A percentile compares a stretch with the other conserved stretches of the same genome.
Evolutionary conservation across 2,797 vertebrate genomes (phyloP).

Genomic region (Enteromius fasciolatus): DNA sequence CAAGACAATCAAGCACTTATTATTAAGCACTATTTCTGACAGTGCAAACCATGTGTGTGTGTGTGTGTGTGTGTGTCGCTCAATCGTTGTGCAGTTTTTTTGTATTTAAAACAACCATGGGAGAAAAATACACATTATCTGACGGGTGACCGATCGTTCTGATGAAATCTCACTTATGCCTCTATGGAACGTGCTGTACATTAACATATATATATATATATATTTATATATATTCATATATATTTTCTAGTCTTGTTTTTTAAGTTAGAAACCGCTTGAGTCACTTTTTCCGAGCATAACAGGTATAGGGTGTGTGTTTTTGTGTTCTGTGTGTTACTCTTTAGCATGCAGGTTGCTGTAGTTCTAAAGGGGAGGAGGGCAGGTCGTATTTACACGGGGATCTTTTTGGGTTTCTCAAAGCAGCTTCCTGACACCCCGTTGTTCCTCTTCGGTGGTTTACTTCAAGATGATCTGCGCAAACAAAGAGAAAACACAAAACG

Average conservation of each 20-base stretch:
- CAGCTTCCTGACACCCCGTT: constrained; percentile 87
- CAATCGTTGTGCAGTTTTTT: constrained; percentile 63
- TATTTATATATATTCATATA: constrained; percentile 3
- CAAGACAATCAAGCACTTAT: constrained; percentile 68
- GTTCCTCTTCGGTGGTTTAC: constrained; percentile 86
- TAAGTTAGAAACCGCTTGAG: constrained; percentile 47
- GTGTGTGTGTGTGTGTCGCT: background rate
- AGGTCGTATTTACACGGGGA: constrained; percentile 98
- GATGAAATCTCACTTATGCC: constrained; percentile 60
- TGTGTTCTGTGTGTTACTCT: constrained; percentile 66
- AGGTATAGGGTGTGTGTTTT: constrained; percentile 71
- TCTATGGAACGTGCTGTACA: constrained; percentile 65
- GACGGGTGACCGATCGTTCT: constrained; percentile 52
- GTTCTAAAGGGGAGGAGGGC: constrained; percentile 92
- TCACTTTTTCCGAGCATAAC: constrained; percentile 62
- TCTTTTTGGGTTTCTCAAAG: constrained; percentile 88
- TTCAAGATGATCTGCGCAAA: constrained; percentile 98
- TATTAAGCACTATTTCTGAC: constrained; percentile 56
- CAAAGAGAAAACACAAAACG: constrained; percentile 53
- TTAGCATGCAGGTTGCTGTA: constrained; percentile 99
- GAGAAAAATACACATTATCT: constrained; percentile 56
- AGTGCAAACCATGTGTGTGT: constrained; percentile 58
- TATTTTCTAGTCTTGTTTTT: constrained; percentile 31
- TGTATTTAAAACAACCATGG: constrained; percentile 65
- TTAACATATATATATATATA: constrained; percentile 37